Evolutionary conservation across 2,113 vertebrate species (phyloP), one percentile per base, ranked within the genome.

Genomic region (Gambusia affinis): DNA sequence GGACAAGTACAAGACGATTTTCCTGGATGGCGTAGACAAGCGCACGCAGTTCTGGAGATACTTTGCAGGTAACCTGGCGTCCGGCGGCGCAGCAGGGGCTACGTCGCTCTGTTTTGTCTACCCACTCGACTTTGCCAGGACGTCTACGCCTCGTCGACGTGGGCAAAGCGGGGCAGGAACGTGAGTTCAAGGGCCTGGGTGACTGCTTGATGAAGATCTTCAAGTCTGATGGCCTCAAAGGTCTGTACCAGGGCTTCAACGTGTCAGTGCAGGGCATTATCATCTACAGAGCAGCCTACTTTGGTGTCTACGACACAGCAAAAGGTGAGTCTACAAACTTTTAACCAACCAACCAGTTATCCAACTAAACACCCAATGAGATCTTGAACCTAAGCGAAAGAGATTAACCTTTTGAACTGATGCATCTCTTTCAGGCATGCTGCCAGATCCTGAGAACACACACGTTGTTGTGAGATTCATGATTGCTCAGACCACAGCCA

Each of bases 231-330:
- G 96, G 96, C 75, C 1, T 96, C 24, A 83, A 54, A 85, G 95
- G 95, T 69, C 92, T 96, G 64, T 97, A 97, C 93, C 96, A 97
- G 90, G 96, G 96, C 81, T 97, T 97, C 92, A 95, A 77, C 0
- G 96, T 98, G 4, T 99, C 97, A 0, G 96, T 99, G 15, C 97
- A 98, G 91, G 97, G 97, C 65, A 98, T 98, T 86, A 98, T 98
- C 92, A 98, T 99, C 94, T 98, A 98, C 94, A 96, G 97, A 94
- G 97, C 97, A 0, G 95, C 96, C 54, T 99, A 97, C 92, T 99
- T 99, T 3, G 97, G 97, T 61, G 92, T 98, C 89, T 99, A 98
- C 0, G 97, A 99, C 88, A 99, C 97, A 0, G 97, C 96, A 0
- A 99, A 99, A 91, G 96, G 97, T 98, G 90, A 89, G 94, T 64